phyloP scores from a whole-genome alignment of 2,797 vertebrate species.

The Sebastes dallii region DNA sequence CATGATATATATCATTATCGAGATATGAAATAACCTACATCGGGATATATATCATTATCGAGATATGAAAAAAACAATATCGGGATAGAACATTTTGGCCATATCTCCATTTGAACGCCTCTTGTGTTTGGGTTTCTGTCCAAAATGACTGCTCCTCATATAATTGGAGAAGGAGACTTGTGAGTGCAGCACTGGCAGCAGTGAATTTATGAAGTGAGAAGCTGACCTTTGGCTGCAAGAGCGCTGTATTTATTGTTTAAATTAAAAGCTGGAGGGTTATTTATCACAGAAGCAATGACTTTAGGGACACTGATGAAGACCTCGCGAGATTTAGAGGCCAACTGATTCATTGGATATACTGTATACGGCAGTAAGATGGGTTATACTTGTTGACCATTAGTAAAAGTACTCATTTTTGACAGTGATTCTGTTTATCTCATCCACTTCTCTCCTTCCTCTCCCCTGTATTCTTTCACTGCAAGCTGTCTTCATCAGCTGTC shows the following conservation, averaged over 20 bases:
- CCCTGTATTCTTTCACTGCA: conserved; percentile 1
- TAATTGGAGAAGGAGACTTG: conserved; percentile 14
- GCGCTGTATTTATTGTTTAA: conserved; percentile 43
- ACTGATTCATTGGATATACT: conserved; percentile 22
- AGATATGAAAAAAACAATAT: too few relatives aligned
- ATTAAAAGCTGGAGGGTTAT: conserved; percentile 54
- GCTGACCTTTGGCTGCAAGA: conserved; percentile 52
- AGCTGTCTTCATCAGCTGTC: conserved; percentile 29
- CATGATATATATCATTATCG: too few relatives aligned
- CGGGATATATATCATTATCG: too few relatives aligned
- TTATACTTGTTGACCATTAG: not conserved
- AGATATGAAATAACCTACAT: too few relatives aligned
- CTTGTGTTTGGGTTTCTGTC: conserved; percentile 11
- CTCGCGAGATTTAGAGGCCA: conserved; percentile 25
- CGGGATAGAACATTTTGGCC: too few relatives aligned
- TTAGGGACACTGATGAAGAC: conserved; percentile 11
- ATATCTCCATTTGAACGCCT: not conserved
- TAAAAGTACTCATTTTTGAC: too few relatives aligned
- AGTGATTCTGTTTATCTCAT: conserved; percentile 16
- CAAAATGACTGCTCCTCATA: conserved; percentile 16
- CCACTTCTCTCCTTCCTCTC: conserved; percentile 18
- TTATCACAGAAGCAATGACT: conserved; percentile 37
- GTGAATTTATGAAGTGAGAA: conserved; percentile 52
- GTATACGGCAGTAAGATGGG: not conserved
- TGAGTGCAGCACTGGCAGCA: conserved; percentile 24